Conservation (phyloP, 2,888 invertebrate species). For the Parnassius orleans region DNA sequence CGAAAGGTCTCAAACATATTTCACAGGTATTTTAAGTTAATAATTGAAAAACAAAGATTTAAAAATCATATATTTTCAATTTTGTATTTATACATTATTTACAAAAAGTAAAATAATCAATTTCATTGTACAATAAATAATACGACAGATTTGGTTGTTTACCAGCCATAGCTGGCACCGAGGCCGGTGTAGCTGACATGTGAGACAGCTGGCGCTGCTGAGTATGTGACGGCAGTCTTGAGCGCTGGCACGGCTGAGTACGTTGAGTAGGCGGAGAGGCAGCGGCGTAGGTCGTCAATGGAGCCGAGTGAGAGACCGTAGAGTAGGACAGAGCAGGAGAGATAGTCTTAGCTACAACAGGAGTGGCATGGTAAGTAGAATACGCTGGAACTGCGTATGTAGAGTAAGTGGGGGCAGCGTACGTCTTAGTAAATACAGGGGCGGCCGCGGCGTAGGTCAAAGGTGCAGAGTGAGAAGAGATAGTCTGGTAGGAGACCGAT, state of each 20-base stretch:
- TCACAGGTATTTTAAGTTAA: too few species aligned
- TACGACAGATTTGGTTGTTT: slow-evolving; percentile 30
- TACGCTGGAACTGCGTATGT: slow-evolving; percentile 34
- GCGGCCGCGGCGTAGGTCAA: slow-evolving; percentile 28
- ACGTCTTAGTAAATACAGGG: slow-evolving; percentile 24
- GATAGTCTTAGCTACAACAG: slow-evolving; percentile 34
- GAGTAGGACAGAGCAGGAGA: slow-evolving; percentile 26
- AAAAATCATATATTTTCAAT: not conserved
- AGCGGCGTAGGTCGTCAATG: slow-evolving; percentile 37
- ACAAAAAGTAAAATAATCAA: slow-evolving; percentile 1
- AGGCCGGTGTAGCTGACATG: slow-evolving; percentile 84
- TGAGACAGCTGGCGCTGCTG: slow-evolving; percentile 80
- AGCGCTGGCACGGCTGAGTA: slow-evolving; percentile 81
- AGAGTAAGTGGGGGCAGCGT: slow-evolving; percentile 33
- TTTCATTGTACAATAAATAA: too few species aligned
- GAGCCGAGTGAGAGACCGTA: too few species aligned
- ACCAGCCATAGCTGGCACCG: slow-evolving; percentile 73
- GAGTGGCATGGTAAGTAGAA: slow-evolving; percentile 75
- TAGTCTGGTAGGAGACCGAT: slow-evolving; percentile 32
- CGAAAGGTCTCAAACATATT: too few species aligned
- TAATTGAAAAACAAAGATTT: too few species aligned
- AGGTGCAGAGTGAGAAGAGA: slow-evolving; percentile 29
- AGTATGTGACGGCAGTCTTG: slow-evolving; percentile 79
- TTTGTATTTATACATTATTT: not conserved
- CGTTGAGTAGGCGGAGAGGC: slow-evolving; percentile 41